Evolutionary conservation across 1,140 invertebrate genomes (phyloP), one percentile per base, ranked within the genome.

Genomic region (Bacillus rossius): DNA sequence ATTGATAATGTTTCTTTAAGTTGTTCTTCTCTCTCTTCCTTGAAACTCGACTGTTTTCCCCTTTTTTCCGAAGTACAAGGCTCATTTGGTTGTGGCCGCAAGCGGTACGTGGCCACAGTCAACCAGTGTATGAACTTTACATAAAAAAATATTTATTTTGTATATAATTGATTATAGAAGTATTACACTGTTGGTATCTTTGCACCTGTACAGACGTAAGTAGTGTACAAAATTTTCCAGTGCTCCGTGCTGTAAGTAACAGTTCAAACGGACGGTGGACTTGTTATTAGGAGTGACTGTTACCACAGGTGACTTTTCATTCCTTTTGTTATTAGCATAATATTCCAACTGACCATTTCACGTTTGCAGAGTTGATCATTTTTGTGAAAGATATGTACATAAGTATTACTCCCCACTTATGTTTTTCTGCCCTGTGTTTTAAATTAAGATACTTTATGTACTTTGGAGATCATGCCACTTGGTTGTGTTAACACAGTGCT

Each of bases 121-220:
- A 25, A 26, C 22, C 37, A 47, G 49, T 53, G 47, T 62, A 53
- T 26, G 41, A 34, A 56, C 43, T 40, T 19, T 45, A 25, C n/a
- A 45, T 34, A 57, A 17, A 55, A 49, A 64, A 51, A 40, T 61
- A 61, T 61, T 61, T 61, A 61, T 61, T 60, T 61, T 64, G 51
- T 64, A 62, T 62, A 64, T 62, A 59, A 7, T 23, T 42, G 37
- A 54, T 23, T 25, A 61, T 49, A 53, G 19, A 61, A 48, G 40
- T 45, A 63, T 61, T 59, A 55, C 38, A 55, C 40, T 26, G 23
- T 59, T 54, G 49, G 37, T 54, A 38, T 59, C 34, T 34, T 54
- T 43, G 41, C 50, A 45, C 23, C 56, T 45, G 40, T 55, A 56
- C 37, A 62, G 20, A 16, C 26, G 29, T 34, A 26, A 59, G 26